A percentile compares a stretch with the other conserved stretches of the same genome.
Conservation (phyloP, 2,113 vertebrate genomes). For the Gyps fulvus region DNA sequence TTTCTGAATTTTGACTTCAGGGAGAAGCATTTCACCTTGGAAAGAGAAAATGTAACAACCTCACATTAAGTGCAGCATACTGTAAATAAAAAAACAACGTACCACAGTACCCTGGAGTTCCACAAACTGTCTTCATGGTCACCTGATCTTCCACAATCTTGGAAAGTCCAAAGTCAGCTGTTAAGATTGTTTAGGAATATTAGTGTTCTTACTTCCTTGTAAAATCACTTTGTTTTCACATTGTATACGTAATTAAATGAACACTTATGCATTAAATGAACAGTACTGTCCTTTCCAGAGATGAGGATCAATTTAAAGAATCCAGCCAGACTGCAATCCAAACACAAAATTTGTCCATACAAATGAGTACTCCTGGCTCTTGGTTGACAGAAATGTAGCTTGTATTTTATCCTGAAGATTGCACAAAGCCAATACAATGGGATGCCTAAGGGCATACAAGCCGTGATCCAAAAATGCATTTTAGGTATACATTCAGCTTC, state of each 20-base stretch:
- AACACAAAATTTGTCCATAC: neutral
- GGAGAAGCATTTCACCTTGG: neutral
- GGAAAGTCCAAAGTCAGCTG: slow-evolving; percentile 88
- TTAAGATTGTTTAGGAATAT: slow-evolving; percentile 27
- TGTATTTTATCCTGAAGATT: neutral
- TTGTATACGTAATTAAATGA: neutral
- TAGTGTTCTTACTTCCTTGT: neutral
- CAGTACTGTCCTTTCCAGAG: neutral
- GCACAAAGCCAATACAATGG: neutral
- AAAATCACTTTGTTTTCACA: neutral
- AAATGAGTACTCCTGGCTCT: neutral
- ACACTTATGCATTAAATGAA: neutral
- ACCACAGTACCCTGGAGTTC: slow-evolving; percentile 89
- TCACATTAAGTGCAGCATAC: neutral
- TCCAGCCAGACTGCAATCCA: neutral
- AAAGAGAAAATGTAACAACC: neutral
- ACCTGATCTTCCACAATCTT: slow-evolving; percentile 88
- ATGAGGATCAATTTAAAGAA: neutral
- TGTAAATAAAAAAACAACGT: slow-evolving; percentile 43
- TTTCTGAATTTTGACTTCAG: neutral
- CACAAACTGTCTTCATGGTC: slow-evolving; percentile 89
- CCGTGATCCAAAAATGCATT: neutral
- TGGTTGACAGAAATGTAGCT: neutral
- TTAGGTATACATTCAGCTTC: neutral
- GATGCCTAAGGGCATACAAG: neutral